Conservation (phyloP, 2,797 vertebrate genomes). For the Potorous gilbertii region DNA sequence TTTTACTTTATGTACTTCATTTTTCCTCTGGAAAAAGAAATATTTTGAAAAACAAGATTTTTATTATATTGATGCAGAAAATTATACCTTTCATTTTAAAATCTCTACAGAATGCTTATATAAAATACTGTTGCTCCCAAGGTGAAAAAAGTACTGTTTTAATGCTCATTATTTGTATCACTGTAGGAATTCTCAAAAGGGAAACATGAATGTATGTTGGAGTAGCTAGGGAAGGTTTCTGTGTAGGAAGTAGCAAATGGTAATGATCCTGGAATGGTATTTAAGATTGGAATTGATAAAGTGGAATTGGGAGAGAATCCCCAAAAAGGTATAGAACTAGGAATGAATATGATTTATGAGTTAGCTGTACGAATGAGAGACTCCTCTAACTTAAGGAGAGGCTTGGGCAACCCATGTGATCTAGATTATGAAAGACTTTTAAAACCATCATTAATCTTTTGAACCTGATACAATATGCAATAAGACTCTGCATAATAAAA, state of each 20-base stretch:
- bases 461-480: background rate
- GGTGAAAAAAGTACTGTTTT: background rate
- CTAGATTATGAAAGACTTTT: background rate
- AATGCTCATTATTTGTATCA: background rate
- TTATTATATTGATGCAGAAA: background rate
- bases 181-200: background rate
- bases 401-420: background rate
- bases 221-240: background rate
- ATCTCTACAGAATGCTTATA: background rate
- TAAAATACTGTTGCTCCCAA: background rate
- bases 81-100: background rate
- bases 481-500: background rate
- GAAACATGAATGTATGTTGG: background rate
- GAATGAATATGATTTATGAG: background rate
- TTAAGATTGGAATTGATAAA: background rate
- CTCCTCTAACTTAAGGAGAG: background rate
- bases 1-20: background rate
- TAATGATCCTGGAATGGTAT: background rate
- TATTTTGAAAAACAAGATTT: background rate
- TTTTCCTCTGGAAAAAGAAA: background rate
- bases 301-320: background rate
- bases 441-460: background rate
- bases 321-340: background rate
- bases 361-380: background rate
- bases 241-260: background rate